Evolutionary conservation across 2,113 vertebrate genomes (phyloP), one percentile per base, ranked within the genome.

Genomic region (Pycnonotus jocosus): DNA sequence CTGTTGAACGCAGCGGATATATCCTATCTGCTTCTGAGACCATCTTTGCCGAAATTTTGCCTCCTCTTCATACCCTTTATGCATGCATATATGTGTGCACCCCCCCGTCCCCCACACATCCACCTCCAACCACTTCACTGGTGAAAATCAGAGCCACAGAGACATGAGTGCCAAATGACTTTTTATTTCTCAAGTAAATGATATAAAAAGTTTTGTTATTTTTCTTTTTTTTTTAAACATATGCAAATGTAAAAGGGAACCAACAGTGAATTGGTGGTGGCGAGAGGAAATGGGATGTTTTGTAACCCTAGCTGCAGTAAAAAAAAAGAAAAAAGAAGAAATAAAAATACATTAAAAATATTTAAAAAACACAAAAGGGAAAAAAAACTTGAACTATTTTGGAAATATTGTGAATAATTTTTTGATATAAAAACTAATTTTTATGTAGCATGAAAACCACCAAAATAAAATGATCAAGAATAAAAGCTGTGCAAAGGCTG

Each of bases 391-490:
- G 71, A 96, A 95, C 90, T 96, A 97, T 96, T 97, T 96, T 98
- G 95, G 88, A 97, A 95, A 95, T 90, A 95, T 95, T 97, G 92
- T 97, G 92, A 97, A 97, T 97, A 94, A 93, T 92, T 96, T 97
- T 97, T 97, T 97, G 95, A 97, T 94, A 97, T 95, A 96, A 96
- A 95, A 95, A 28, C 54, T 95, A 79, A 90, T 84, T 93, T 97
- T 96, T 97, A 96, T 96, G 93, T 97, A 96, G 94, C 88, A 96
- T 97, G 90, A 92, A 96, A 97, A 86, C 87, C 95, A 95, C 90
- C 93, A 91, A 97, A 97, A 97, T 97, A 97, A 98, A 97, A 96
- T 96, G 27, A 93, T 97, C 86, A 95, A 97, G 95, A 95, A 96
- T 88, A 93, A 97, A 97, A 92, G 81, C 42, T 89, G 97, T 94